phyloP scores from a whole-genome alignment of 2,113 vertebrate genomes.

The Taxidea taxus region DNA sequence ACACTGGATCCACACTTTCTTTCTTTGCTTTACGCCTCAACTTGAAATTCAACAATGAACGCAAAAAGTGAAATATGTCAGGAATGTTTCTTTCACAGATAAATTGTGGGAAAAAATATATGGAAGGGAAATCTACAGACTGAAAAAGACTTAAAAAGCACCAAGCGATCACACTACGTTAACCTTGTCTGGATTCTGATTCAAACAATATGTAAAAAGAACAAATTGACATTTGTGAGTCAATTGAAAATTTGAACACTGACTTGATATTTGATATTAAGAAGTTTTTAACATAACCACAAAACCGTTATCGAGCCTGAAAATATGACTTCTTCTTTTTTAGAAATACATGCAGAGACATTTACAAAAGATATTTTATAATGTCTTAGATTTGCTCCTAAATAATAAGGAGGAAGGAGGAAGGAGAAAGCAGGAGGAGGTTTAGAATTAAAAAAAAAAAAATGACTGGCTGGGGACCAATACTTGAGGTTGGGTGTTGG shows the following conservation, averaged over 20 bases:
- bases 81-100: not conserved
- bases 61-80: fast-evolving
- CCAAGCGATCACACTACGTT: fast-evolving
- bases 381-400: not conserved
- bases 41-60: not conserved
- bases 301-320: not conserved
- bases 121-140: not conserved
- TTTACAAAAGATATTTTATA: not conserved
- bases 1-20: not conserved
- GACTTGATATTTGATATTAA: not conserved
- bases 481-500: fast-evolving
- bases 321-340: not conserved
- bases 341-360: not conserved
- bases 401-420: not conserved
- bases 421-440: not conserved
- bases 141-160: not conserved
- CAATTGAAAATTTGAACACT: not conserved
- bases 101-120: too few relatives aligned
- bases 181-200: not conserved
- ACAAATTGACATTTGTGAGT: not conserved
- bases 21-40: not conserved
- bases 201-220: not conserved
- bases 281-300: not conserved
- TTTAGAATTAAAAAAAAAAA: not conserved
- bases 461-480: not conserved